Percentiles rank a stretch among this genome's conserved stretches.
phyloP scores from a whole-genome alignment of 2,113 vertebrate species.

The Puffinus mauretanicus region DNA sequence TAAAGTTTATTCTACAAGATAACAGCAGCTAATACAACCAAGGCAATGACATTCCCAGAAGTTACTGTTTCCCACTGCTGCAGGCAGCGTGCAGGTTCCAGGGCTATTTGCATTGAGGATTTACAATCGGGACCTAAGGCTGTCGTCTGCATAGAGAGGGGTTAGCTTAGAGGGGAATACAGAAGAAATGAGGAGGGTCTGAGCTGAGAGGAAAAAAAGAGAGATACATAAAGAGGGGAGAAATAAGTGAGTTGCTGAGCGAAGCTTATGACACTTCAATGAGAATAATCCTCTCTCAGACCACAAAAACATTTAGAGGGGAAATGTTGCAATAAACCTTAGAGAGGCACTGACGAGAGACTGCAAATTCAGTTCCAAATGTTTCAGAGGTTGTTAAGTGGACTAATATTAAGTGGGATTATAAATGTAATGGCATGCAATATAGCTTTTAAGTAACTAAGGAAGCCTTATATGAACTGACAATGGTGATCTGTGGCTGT shows the following conservation, averaged over 20 bases:
- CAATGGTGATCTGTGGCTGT: slow-evolving; percentile 27
- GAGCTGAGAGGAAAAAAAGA: neutral
- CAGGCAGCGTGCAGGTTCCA: neutral
- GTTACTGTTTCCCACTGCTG: neutral
- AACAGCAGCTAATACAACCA: neutral
- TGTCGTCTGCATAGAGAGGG: neutral
- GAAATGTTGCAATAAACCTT: slow-evolving; percentile 37
- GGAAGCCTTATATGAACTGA: slow-evolving; percentile 33
- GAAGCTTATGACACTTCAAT: neutral
- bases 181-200: neutral
- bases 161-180: neutral
- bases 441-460: slow-evolving; percentile 17
- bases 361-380: slow-evolving; percentile 40
- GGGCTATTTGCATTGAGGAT: neutral
- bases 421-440: slow-evolving; percentile 19
- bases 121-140: neutral
- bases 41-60: neutral
- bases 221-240: neutral
- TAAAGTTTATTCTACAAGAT: neutral
- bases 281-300: slow-evolving; percentile 18
- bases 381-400: slow-evolving; percentile 46
- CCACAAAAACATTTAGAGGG: slow-evolving; percentile 27
- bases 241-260: neutral
- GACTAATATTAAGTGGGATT: slow-evolving; percentile 11
- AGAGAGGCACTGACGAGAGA: neutral